Percentiles rank a stretch among this genome's conserved stretches.
Evolutionary conservation across 92 coral and sea anemone genomes (phyloP).

Genomic region (Phenganax subtilis): DNA sequence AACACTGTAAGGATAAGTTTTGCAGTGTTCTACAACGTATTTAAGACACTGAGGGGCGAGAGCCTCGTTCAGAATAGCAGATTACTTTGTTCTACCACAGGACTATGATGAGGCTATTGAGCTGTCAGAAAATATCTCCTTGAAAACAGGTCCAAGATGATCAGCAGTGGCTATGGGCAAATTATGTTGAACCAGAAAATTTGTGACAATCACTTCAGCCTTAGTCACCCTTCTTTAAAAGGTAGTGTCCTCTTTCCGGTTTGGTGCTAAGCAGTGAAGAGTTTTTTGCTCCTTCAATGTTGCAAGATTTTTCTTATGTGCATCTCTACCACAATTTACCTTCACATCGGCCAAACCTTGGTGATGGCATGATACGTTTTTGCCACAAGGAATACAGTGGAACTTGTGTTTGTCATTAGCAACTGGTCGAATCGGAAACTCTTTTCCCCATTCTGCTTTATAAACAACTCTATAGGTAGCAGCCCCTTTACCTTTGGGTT

Average conservation of each 20-base stretch:
- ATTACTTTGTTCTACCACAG: slow-evolving; percentile 47
- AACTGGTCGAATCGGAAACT: neutral
- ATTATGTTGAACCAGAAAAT: slow-evolving; percentile 8
- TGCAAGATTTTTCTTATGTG: neutral
- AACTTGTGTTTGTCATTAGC: slow-evolving; percentile 13
- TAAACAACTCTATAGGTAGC: slow-evolving; percentile 14
- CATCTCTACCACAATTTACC: neutral
- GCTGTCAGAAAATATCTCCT: slow-evolving; percentile 36
- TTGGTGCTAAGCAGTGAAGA: neutral
- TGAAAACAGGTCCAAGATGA: slow-evolving; percentile 23
- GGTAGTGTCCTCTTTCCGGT: neutral
- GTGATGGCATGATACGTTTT: slow-evolving; percentile 22
- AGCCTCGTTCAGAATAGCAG: slow-evolving; percentile 46
- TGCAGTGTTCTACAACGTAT: slow-evolving; percentile 30
- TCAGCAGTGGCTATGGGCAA: slow-evolving; percentile 11
- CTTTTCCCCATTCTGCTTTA: slow-evolving; percentile 21
- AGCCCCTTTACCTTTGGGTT: slow-evolving; percentile 11
- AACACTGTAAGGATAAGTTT: slow-evolving; percentile 55
- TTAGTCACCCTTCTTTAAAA: neutral
- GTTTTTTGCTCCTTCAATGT: slow-evolving; percentile 3
- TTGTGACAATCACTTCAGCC: neutral
- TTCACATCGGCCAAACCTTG: slow-evolving; percentile 27
- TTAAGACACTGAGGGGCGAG: slow-evolving; percentile 25
- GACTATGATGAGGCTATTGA: slow-evolving; percentile 44
- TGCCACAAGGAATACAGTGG: slow-evolving; percentile 27